phyloP scores from a whole-genome alignment of 1,140 invertebrate species.

The Bombus confusus region DNA sequence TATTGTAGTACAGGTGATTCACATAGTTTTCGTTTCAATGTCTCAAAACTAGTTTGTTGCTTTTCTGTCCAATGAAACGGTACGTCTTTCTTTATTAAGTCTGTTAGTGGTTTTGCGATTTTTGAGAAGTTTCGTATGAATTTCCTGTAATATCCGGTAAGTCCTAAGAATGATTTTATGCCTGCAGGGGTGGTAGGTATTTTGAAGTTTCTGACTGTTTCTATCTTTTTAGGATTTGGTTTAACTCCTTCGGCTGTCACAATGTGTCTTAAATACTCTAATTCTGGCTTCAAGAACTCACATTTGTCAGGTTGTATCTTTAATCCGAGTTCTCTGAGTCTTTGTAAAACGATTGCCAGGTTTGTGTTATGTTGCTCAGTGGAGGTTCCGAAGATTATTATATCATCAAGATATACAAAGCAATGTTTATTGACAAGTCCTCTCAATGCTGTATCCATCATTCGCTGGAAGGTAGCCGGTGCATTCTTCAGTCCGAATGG shows the following conservation, averaged over 20 bases:
- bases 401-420: background rate
- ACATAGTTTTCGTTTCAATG: no score
- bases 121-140: background rate
- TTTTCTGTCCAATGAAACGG: no score
- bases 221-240: slow-evolving; percentile 5
- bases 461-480: background rate
- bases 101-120: background rate
- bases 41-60: rapidly evolving
- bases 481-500: no score
- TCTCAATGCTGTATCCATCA: background rate
- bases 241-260: background rate
- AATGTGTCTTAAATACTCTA: background rate
- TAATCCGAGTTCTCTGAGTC: background rate
- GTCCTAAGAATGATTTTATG: background rate
- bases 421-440: background rate
- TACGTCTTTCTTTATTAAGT: background rate
- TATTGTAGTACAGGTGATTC: no score
- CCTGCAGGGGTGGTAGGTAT: background rate
- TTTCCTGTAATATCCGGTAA: slow-evolving; percentile 13
- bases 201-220: background rate
- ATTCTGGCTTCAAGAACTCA: background rate
- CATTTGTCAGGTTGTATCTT: slow-evolving; percentile 2
- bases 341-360: background rate
- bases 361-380: background rate
- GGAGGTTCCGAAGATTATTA: background rate